Base-by-base conservation (phyloP, 2,113 vertebrate genomes). In the Mobula hypostoma region DNA sequence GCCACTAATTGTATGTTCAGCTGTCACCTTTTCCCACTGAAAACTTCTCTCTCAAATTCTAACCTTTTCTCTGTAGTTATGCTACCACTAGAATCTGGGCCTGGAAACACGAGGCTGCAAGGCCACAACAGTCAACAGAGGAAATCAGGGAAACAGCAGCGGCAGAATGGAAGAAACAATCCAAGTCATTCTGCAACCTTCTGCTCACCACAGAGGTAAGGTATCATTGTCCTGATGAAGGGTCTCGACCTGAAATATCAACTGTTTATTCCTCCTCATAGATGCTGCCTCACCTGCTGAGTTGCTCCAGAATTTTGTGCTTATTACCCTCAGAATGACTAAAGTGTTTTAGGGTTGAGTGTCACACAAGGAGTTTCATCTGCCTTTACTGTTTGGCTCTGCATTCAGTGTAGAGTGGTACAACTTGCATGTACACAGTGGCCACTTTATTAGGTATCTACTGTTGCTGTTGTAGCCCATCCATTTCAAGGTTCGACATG, bases 191-290 rank as follows among this genome's bases (percentile, higher is more conserved):
- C 94, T 72, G 63, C 94, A 77, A 88, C 70, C 48, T 63, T 93
- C n/a, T 58, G 68, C 27, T 93, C 94, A 5, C 87, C 94, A 15
- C 94, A 88, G 58, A 94, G 61, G 94, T 94, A 77, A 88, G 61
- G 32, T 94, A 48, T 29, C 7, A n/a, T 82, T n/a, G 12, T 74
- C 78, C 48, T 48, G 48, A 48, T 48, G 48, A 48, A 48, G 48
- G 48, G 48, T 48, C 48, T 48, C 48, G 48, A 48, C 48, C 48
- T 48, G 48, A 48, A 48, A 48, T 48, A 1, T 48, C 48, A 48
- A 48, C 48, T 48, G 48, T 48, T 48, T 48, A 48, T 48, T 48
- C 48, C 48, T 48, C 48, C 48, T 48, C 48, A 36, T 36, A 48
- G 48, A 48, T 48, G 48, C 48, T 48, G 48, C 48, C 48, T 48